Conservation (phyloP, 2,797 vertebrate genomes). For the Steatocranus sp. region DNA sequence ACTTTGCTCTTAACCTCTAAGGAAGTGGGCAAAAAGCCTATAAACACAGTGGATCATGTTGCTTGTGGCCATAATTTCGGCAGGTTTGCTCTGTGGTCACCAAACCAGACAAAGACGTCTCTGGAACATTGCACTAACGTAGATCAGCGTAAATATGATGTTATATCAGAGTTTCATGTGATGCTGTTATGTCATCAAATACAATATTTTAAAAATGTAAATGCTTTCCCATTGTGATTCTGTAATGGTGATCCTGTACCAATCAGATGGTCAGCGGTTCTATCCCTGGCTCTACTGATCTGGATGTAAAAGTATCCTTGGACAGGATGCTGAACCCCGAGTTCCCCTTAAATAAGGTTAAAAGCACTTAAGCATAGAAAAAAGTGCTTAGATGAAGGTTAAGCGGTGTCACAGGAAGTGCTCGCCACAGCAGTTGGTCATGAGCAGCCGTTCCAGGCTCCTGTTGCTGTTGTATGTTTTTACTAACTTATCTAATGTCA, state of each 20-base stretch:
- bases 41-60: background rate
- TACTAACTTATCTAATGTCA: background rate
- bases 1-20: background rate
- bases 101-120: background rate
- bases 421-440: background rate
- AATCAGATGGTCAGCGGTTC: background rate
- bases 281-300: rapidly evolving
- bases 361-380: background rate
- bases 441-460: background rate
- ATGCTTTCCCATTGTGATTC: background rate
- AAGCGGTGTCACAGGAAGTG: background rate
- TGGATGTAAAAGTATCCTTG: background rate
- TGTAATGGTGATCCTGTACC: background rate
- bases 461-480: background rate
- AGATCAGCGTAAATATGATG: background rate
- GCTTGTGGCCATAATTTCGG: background rate
- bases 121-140: background rate
- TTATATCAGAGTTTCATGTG: background rate
- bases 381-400: background rate
- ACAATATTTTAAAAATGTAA: background rate
- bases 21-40: background rate
- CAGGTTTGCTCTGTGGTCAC: background rate
- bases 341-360: background rate
- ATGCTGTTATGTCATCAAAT: background rate
- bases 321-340: background rate